These are phyloP conservation scores for Dioctria linearis DNA, from an alignment of 2,888 invertebrate genomes.

Conservation along the genomic window DNA sequence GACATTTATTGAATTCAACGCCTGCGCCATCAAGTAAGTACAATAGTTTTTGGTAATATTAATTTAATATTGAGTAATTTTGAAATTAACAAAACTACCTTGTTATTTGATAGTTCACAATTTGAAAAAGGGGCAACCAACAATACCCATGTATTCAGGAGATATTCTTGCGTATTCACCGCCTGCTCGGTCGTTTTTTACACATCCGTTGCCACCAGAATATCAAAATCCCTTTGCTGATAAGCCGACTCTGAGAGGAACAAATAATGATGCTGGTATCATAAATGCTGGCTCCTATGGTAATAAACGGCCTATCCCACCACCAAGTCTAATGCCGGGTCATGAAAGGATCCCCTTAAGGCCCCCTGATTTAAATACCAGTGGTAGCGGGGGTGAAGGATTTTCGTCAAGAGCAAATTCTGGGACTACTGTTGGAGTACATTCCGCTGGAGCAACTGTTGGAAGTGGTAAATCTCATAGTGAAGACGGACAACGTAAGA, in stretches of 20 bases:
- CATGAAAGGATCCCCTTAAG: slow-evolving; percentile 88
- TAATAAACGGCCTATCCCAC: slow-evolving; percentile 85
- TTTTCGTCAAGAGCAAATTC: neutral
- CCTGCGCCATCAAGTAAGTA: slow-evolving; percentile 68
- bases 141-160: slow-evolving; percentile 75
- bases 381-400: neutral
- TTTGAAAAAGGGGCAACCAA: slow-evolving; percentile 76
- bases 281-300: slow-evolving; percentile 71
- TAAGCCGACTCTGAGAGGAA: slow-evolving; percentile 86
- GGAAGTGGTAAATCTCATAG: slow-evolving; percentile 2
- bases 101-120: slow-evolving; percentile 70
- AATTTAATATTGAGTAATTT: neutral
- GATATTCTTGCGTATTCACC: slow-evolving; percentile 88
- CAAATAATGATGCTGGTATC: slow-evolving; percentile 74
- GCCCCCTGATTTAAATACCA: slow-evolving; percentile 72
- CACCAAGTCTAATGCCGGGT: slow-evolving; percentile 85
- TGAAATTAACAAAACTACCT: neutral
- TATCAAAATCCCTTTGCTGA: slow-evolving; percentile 91
- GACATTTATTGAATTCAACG: slow-evolving; percentile 68
- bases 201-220: slow-evolving; percentile 87
- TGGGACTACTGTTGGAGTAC: slow-evolving; percentile 20
- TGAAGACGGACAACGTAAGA: slow-evolving; percentile 71
- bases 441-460: neutral
- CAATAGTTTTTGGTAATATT: neutral
- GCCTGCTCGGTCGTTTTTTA: slow-evolving; percentile 84